phyloP scores from a whole-genome alignment of 2,888 invertebrate species.

The Argyra leucocephala region DNA sequence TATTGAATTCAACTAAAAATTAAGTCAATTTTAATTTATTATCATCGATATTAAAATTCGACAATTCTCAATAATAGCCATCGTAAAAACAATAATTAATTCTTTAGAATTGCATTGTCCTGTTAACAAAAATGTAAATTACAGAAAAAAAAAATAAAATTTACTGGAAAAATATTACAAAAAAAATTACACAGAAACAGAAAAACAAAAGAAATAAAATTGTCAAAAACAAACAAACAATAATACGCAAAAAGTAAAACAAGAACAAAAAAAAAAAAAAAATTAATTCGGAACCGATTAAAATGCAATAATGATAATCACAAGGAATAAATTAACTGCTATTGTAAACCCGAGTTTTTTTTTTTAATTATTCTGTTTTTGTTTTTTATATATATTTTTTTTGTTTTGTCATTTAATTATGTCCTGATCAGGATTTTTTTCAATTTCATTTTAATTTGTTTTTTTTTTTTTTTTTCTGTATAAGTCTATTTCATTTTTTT shows the following conservation, averaged over 20 bases:
- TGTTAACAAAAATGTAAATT: too few species aligned
- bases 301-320: conserved; percentile 4
- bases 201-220: background rate
- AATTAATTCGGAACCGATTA: background rate
- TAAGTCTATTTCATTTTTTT: background rate
- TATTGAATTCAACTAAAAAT: too few species aligned
- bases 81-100: too few species aligned
- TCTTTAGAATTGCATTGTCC: too few species aligned
- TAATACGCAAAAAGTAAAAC: background rate
- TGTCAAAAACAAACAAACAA: background rate
- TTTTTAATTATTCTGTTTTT: too few species aligned
- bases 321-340: background rate
- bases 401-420: background rate
- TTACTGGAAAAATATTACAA: too few species aligned
- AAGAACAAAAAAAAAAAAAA: background rate
- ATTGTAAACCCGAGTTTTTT: background rate
- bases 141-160: too few species aligned
- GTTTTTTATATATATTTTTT: too few species aligned
- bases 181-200: too few species aligned
- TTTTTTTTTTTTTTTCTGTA: background rate
- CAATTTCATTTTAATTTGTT: background rate
- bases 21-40: too few species aligned
- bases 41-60: too few species aligned
- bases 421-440: background rate
- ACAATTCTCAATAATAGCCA: too few species aligned